phyloP scores from a whole-genome alignment of 2,113 vertebrate genomes.

The Axis porcinus region DNA sequence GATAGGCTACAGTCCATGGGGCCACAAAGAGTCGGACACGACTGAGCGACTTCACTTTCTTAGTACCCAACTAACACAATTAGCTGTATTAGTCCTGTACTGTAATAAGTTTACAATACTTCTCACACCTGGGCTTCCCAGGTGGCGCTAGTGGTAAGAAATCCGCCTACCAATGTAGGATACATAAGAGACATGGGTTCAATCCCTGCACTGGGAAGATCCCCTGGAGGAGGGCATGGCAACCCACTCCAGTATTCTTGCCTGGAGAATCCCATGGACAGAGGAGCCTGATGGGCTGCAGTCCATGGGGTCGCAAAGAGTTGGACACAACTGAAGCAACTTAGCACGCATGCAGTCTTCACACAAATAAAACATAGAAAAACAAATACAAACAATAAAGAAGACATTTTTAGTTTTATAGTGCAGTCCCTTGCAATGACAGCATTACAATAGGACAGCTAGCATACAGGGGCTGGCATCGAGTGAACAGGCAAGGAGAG shows the following conservation, averaged over 20 bases:
- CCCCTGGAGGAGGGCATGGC: not conserved
- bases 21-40: too few species aligned
- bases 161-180: not conserved
- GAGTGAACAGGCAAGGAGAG: not conserved
- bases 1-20: too few species aligned
- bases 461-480: not conserved
- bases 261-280: not conserved
- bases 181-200: not conserved
- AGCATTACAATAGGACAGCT: not conserved
- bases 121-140: not conserved
- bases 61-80: not conserved
- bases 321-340: not conserved
- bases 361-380: not conserved
- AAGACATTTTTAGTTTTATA: not conserved
- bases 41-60: not conserved
- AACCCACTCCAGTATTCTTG: not conserved
- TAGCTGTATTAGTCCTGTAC: not conserved
- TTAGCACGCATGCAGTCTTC: not conserved
- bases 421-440: not conserved
- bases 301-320: not conserved
- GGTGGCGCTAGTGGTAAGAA: not conserved
- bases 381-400: not conserved
- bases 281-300: not conserved
- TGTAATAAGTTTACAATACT: not conserved
- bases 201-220: not conserved